Evolutionary conservation across 2,888 invertebrate species (phyloP), one percentile per base, ranked within the genome.

Genomic region (Mantis religiosa): DNA sequence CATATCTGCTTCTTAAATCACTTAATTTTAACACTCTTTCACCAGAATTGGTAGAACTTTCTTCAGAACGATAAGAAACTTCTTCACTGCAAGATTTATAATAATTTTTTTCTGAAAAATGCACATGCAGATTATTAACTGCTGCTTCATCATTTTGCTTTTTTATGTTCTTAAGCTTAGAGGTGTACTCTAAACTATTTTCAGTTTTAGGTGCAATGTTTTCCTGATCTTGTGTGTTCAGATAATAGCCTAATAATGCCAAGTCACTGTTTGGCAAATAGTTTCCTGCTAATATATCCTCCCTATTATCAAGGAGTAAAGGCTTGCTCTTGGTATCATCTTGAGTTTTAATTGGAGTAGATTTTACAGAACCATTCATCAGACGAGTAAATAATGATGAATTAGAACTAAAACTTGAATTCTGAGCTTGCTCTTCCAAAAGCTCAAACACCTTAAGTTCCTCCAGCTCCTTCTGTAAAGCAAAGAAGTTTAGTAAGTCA

Each of bases 331-430:
- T 71, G 25, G 25, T 71, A 71, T 71, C 20, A 3, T 71, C 54
- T 20, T 89, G 20, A 82, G 34, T 87, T n/a, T 90, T 89, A n/a
- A 88, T 89, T 41, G 93, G 93, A 3, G 93, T 93, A 30, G 93
- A 92, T 88, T 93, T 93, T 84, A 91, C 87, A 3, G 91, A 91
- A 89, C 92, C 94, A 90, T 92, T 93, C 89, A 95, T 91, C 90
- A 95, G 94, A 28, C 94, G 94, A 88, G 94, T 93, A 34, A 96
- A 94, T 86, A 95, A 95, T 86, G 96, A 96, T 82, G 95, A 96
- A 87, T 96, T 95, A 90, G 96, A 94, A 92, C 95, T 95, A 91
- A 97, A 96, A 92, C 96, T 97, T 30, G 96, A 96, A 85, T 95
- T 94, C 8, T 90, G 91, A 8, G 96, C 96, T 92, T 96, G 96